Base-by-base conservation (phyloP, 2,888 invertebrate species). In the Acrocera orbiculus region DNA sequence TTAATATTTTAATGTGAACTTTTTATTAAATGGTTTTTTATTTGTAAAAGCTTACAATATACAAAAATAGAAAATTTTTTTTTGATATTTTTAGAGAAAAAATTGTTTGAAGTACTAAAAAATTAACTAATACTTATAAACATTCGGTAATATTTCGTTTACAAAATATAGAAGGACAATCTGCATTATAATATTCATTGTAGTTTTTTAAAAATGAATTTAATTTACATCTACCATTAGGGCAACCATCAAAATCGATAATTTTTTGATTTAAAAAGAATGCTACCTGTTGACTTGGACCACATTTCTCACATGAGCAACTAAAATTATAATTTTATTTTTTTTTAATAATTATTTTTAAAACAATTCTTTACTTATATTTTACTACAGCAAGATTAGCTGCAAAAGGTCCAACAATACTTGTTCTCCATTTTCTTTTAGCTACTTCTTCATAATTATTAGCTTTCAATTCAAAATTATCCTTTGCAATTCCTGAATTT, bases 221-320 rank as follows among this genome's bases (percentile, higher is more conserved):
- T n/a, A n/a, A n/a, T n/a, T 74, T 71, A 58, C 85, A 85, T 1
- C 83, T 67, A 0, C 82, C 83, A 0, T 77, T 79, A 7, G 71
- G 64, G 50, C 85, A 85, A 32, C 72, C 75, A 1, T 73, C 69
- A 25, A 76, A 55, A 35, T 69, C 59, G 29, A 83, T 65, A 0
- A 75, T 72, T 27, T 68, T 66, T 52, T 82, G 82, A 49, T 78
- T 77, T 39, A 78, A 64, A 43, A 76, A 69, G 58, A 82, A 78
- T 46, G 79, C 65, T 0, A 69, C 69, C 47, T 68, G 33, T 4
- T 48, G 46, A n/a, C 57, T 58, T 14, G 35, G n/a, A n/a, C n/a
- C n/a, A n/a, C n/a, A n/a, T 38, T 30, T 9, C 1, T 29, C n/a
- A n/a, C n/a, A n/a, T n/a, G 46, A 20, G 4, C 32, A 36, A 36